Conservation (phyloP, 2,888 invertebrate genomes). For the Coremacera marginata region DNA sequence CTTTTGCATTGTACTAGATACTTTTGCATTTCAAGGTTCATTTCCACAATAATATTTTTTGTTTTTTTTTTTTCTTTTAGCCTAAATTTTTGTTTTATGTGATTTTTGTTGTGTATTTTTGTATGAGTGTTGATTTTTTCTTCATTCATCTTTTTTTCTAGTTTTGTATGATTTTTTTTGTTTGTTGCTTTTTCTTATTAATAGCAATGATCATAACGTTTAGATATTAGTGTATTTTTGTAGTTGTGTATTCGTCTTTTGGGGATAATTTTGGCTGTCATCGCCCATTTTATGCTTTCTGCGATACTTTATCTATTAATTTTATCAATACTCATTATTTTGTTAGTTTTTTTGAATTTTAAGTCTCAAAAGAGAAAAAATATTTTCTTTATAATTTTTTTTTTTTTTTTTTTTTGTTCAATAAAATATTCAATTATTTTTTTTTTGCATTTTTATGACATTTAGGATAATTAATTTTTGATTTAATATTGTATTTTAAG, state of each 20-base stretch:
- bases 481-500: conserved; percentile 32
- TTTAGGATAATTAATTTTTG: conserved; percentile 27
- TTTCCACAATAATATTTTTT: not conserved
- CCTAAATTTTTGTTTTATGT: not conserved
- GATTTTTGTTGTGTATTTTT: not conserved
- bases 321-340: not conserved
- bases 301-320: too few relatives aligned
- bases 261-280: not conserved
- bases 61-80: not conserved
- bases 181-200: not conserved
- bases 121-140: not conserved
- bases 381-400: conserved; percentile 31
- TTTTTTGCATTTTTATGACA: conserved; percentile 32
- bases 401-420: conserved; percentile 25
- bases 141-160: conserved; percentile 1
- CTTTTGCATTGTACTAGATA: conserved; percentile 35
- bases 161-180: not conserved
- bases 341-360: conserved; percentile 11
- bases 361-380: conserved; percentile 45
- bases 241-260: not conserved
- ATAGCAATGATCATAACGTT: not conserved
- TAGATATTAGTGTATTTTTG: conserved; percentile 3
- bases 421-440: conserved; percentile 25
- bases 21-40: conserved; percentile 22
- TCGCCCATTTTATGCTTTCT: not conserved